These are phyloP conservation scores for Rhopalosiphum padi DNA, from an alignment of 1,140 invertebrate species.

Conservation along the genomic window DNA sequence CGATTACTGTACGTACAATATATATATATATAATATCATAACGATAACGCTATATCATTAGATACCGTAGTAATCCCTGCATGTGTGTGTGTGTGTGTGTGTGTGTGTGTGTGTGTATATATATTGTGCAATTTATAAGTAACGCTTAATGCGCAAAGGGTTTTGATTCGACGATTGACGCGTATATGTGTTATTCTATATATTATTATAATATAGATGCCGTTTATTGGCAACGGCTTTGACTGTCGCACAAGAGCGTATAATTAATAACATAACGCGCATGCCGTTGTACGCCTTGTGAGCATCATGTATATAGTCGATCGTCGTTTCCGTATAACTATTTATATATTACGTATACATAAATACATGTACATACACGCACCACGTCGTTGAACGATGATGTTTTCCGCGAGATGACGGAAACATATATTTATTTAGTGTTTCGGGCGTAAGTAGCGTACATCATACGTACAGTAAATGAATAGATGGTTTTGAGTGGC, in stretches of 20 bases:
- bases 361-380: neutral
- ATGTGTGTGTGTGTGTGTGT: neutral
- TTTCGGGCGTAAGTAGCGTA: neutral
- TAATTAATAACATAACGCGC: neutral
- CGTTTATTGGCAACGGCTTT: conserved; percentile 18
- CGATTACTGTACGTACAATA: neutral
- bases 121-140: neutral
- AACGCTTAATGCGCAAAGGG: neutral
- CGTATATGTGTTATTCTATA: neutral
- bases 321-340: conserved; percentile 1
- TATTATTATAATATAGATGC: neutral
- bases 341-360: neutral
- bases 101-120: neutral
- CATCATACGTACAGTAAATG: neutral
- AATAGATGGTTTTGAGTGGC: neutral
- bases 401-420: neutral
- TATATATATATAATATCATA: neutral
- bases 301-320: neutral
- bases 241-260: neutral
- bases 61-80: neutral
- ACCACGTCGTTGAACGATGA: neutral
- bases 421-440: neutral
- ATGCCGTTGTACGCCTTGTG: neutral
- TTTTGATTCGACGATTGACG: neutral
- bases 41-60: neutral